Evolutionary conservation across 1,140 invertebrate species (phyloP).

Genomic region (Pogonognathellus flavescens): DNA sequence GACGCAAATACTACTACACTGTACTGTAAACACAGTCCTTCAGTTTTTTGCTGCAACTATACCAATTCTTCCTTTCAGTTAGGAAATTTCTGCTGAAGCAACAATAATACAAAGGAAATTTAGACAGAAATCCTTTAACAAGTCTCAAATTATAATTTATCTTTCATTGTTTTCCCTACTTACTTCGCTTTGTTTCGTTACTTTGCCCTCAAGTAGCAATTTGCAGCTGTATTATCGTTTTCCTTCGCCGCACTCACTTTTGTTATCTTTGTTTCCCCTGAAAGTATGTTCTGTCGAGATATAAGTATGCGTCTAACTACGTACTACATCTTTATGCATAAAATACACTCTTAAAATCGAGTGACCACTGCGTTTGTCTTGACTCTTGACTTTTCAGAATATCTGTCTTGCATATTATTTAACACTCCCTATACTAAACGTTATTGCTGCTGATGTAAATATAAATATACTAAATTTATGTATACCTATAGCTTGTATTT

Average conservation of each 20-base stretch:
- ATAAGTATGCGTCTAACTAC: too few species aligned
- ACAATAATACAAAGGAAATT: constrained; percentile 36
- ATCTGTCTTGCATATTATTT: too few species aligned
- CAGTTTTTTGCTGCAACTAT: too few species aligned
- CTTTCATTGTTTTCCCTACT: constrained; percentile 41
- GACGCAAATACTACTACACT: background rate
- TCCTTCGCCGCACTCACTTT: constrained; percentile 24
- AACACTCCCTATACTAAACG: too few species aligned
- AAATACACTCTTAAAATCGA: too few species aligned
- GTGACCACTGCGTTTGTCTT: too few species aligned
- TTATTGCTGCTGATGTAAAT: too few species aligned
- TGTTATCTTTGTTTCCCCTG: constrained; percentile 21
- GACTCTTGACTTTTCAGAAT: too few species aligned
- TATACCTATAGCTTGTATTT: too few species aligned
- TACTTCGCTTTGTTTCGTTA: constrained; percentile 17
- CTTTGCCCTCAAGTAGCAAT: constrained; percentile 31
- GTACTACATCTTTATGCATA: too few species aligned
- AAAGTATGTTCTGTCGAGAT: background rate
- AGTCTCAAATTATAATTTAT: constrained; percentile 44
- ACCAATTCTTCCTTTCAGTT: too few species aligned
- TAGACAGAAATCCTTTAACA: constrained; percentile 1
- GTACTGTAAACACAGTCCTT: background rate
- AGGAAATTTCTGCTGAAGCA: background rate
- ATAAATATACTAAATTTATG: too few species aligned
- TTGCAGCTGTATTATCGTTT: constrained; percentile 39